Evolutionary conservation across 2,797 vertebrate species (phyloP).

Genomic region (Sebastes jordani): DNA sequence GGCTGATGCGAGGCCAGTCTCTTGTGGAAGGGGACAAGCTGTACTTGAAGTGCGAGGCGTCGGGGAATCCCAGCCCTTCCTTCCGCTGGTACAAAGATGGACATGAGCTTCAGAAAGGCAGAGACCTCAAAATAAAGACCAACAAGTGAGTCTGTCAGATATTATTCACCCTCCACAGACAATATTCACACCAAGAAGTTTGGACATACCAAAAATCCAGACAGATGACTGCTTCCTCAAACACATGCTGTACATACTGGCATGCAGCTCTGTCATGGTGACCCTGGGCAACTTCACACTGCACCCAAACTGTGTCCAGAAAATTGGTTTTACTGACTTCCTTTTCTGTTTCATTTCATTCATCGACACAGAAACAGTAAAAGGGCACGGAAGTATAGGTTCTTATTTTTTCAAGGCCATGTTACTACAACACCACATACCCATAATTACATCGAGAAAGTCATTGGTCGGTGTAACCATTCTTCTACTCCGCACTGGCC

Average conservation of each 20-base stretch:
- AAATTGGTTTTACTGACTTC: background rate
- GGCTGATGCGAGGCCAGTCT: constrained; percentile 90
- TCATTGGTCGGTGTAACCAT: background rate
- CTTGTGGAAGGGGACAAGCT: constrained; percentile 92
- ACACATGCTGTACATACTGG: background rate
- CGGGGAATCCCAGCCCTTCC: constrained; percentile 91
- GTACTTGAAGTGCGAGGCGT: constrained; percentile 93
- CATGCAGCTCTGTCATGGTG: background rate
- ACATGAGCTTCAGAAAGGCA: constrained; percentile 93
- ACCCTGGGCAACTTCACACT: background rate
- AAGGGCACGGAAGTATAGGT: background rate
- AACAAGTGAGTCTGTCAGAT: constrained; percentile 87
- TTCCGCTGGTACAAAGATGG: constrained; percentile 98
- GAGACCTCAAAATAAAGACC: constrained; percentile 95
- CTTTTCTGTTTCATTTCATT: background rate
- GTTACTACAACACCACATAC: background rate
- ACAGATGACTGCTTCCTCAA: background rate
- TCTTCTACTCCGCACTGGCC: background rate
- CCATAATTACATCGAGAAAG: background rate
- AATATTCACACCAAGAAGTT: background rate
- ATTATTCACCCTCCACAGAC: background rate
- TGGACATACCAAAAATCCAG: background rate
- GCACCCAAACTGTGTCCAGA: background rate
- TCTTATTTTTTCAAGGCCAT: background rate
- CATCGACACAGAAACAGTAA: background rate